Conservation (phyloP, 2,888 invertebrate genomes). For the Mylabris sibirica region DNA sequence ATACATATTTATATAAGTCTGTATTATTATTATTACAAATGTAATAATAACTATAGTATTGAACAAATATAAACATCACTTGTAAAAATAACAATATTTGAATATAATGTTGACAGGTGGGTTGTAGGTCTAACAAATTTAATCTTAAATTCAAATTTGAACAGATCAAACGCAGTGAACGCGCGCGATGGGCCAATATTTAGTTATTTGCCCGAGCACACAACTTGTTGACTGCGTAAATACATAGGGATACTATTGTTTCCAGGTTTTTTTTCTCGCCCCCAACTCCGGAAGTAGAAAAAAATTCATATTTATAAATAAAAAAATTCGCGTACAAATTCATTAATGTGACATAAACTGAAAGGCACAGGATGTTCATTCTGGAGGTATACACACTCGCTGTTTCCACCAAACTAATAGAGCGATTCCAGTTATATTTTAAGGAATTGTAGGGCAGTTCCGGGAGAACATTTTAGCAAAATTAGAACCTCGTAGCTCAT, state of each 20-base stretch:
- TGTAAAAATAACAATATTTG: constrained; percentile 61
- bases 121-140: constrained; percentile 61
- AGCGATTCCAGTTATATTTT: no score
- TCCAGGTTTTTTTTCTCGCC: constrained; percentile 53
- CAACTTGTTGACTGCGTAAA: constrained; percentile 63
- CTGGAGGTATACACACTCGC: no score
- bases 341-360: no score
- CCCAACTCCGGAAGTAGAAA: no score
- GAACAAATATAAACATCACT: constrained; percentile 53
- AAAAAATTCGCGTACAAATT: no score
- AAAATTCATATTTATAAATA: no score
- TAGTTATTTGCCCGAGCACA: constrained; percentile 62
- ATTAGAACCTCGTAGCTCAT: no score
- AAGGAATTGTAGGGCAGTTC: no score
- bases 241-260: constrained; percentile 58
- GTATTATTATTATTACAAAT: constrained; percentile 31
- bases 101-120: constrained; percentile 60
- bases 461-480: no score
- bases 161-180: constrained; percentile 61
- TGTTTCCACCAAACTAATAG: no score
- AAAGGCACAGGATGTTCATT: no score
- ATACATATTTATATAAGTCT: constrained; percentile 14
- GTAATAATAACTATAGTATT: constrained; percentile 46
- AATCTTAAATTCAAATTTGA: constrained; percentile 64
- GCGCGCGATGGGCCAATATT: constrained; percentile 62